Conservation (phyloP, 2,113 vertebrate species). For the Caracal caracal region DNA sequence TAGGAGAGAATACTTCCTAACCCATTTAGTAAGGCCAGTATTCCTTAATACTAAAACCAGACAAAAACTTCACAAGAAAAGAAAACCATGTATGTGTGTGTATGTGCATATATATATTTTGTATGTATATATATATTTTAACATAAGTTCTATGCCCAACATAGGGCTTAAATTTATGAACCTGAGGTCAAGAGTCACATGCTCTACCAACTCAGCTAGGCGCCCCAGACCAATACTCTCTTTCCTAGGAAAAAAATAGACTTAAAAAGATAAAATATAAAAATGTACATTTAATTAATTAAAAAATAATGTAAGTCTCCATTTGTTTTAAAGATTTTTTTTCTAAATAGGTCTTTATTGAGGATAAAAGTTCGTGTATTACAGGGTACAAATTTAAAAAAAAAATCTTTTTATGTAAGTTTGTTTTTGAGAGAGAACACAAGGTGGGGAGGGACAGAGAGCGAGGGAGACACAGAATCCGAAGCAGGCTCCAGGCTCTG, state of each 20-base stretch:
- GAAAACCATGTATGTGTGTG: background rate
- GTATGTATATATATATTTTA: background rate
- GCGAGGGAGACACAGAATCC: too few species aligned
- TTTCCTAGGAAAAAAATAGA: conserved; percentile 8
- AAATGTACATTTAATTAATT: background rate
- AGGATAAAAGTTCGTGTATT: background rate
- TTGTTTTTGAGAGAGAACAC: too few species aligned
- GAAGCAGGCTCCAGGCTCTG: too few species aligned
- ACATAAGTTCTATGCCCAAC: background rate
- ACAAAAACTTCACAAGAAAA: background rate
- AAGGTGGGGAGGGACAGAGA: too few species aligned
- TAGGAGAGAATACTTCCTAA: background rate
- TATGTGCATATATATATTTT: too few species aligned
- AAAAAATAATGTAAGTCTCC: background rate
- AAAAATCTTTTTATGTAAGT: too few species aligned
- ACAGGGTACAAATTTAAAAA: background rate
- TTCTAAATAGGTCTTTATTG: background rate
- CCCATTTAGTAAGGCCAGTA: background rate
- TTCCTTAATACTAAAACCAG: background rate
- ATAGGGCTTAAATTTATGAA: background rate
- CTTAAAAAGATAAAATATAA: background rate
- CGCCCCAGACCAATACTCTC: background rate
- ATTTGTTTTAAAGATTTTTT: conserved; percentile 16
- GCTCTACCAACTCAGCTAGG: background rate
- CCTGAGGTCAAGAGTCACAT: background rate